These are phyloP conservation scores for Tor tambroides DNA, from an alignment of 2,113 vertebrate genomes.

Conservation along the genomic window DNA sequence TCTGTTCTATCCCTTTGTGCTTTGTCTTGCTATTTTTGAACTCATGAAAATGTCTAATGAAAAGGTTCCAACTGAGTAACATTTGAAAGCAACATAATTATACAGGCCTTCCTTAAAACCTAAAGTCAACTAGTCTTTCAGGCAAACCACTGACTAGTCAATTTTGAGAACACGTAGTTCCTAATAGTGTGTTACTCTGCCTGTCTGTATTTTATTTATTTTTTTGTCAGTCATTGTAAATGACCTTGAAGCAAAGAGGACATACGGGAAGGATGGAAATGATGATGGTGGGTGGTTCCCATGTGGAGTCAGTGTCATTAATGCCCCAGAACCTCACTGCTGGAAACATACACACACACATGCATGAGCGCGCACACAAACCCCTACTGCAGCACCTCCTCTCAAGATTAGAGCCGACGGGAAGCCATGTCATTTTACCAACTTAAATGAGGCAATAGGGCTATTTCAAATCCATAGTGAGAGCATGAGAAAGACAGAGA, in stretches of 20 bases:
- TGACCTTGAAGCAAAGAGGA: slow-evolving; percentile 60
- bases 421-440: slow-evolving; percentile 55
- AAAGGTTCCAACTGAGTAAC: not conserved
- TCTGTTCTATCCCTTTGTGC: too few relatives aligned
- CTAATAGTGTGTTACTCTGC: not conserved
- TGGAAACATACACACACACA: slow-evolving; percentile 42
- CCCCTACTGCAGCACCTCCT: slow-evolving; percentile 32
- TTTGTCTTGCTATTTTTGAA: not conserved
- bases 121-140: not conserved
- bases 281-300: slow-evolving; percentile 53
- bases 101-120: not conserved
- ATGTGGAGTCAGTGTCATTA: slow-evolving; percentile 54
- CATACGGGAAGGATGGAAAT: slow-evolving; percentile 57
- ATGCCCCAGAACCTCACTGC: slow-evolving; percentile 52
- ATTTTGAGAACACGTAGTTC: not conserved
- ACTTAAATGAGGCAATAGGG: slow-evolving; percentile 45
- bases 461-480: slow-evolving; percentile 50
- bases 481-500: slow-evolving; percentile 20
- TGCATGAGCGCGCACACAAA: slow-evolving; percentile 18
- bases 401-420: slow-evolving; percentile 45
- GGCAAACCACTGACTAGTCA: not conserved
- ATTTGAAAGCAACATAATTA: not conserved
- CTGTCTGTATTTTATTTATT: slow-evolving; percentile 1
- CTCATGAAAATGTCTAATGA: not conserved
- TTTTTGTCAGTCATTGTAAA: slow-evolving; percentile 38